Evolutionary conservation across 2,888 invertebrate species (phyloP).

Genomic region (Agyllia agylla): DNA sequence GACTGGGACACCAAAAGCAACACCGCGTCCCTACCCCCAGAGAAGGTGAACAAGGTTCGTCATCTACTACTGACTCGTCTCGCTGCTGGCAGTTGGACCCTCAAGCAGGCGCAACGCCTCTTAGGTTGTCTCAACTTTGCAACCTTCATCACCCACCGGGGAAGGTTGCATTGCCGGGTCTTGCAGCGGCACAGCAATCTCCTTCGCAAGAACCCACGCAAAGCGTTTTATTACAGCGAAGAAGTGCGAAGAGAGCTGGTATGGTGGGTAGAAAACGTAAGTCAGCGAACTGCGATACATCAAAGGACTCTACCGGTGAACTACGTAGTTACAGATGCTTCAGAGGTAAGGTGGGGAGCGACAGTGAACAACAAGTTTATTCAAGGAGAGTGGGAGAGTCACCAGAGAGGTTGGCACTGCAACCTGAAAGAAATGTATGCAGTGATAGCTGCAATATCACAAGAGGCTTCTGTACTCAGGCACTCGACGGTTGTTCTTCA

Average conservation of each 20-base stretch:
- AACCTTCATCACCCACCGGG: constrained; percentile 61
- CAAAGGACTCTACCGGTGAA: not conserved
- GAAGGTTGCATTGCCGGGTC: constrained; percentile 58
- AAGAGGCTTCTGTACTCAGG: not conserved
- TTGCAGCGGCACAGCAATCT: constrained; percentile 35
- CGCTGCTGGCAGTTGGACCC: constrained; percentile 29
- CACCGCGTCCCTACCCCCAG: constrained; percentile 29
- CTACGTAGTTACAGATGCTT: constrained; percentile 15
- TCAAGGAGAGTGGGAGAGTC: constrained; percentile 24
- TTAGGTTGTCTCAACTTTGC: constrained; percentile 67
- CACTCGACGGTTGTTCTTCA: constrained; percentile 58
- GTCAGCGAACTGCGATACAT: not conserved
- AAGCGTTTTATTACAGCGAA: not conserved
- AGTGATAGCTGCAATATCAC: constrained; percentile 47
- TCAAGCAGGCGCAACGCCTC: constrained; percentile 51
- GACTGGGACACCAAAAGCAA: constrained; percentile 49
- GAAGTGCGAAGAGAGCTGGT: constrained; percentile 22
- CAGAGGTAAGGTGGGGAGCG: constrained; percentile 31
- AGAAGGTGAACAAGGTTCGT: constrained; percentile 19
- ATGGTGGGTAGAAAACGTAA: constrained; percentile 48
- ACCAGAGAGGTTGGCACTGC: constrained; percentile 53
- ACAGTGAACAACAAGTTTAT: constrained; percentile 34
- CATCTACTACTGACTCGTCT: not conserved
- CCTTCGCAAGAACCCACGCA: not conserved
- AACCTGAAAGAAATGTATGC: constrained; percentile 69